Evolutionary conservation across 2,113 vertebrate genomes (phyloP), one percentile per base, ranked within the genome.

Genomic region (Siniperca chuatsi): DNA sequence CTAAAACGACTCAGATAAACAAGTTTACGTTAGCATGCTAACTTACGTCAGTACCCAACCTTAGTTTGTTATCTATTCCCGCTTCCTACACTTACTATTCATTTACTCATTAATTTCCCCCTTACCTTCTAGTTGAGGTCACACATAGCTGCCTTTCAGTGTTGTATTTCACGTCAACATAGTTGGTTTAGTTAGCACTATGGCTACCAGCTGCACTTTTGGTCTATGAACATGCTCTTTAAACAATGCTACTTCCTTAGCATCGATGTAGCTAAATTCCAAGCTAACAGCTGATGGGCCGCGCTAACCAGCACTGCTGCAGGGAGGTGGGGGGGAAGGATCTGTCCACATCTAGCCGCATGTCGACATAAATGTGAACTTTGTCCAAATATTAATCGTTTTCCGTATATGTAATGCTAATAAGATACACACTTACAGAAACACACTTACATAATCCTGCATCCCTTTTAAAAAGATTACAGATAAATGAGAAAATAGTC

Each of bases 221-320:
- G 25, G 4, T 75, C 60, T 84, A 82, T 20, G 58, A 21, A 62
- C 40, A 40, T 12, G 62, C 35, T 16, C 58, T 67, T 75, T 72
- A 79, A 86, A 88, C 69, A 81, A 8, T 62, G 78, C 79, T 85
- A 92, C 84, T 94, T 94, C 92, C 93, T 20, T 93, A 94, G 92
- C 93, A 85, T 87, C 20, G 11, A 13, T 16, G 81, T 75, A n/a
- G 85, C 87, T 83, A 83, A n/a, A 6, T 9, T 13, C 44, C 57
- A 64, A 58, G 81, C 89, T 83, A 88, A 62, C 73, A 75, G 42
- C 50, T 58, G 58, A 37, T 35, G 23, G 75, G 74, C 3, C 42
- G 67, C 1, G 76, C 42, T 29, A 57, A 25, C n/a, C 4, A 37
- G 42, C 18, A 55, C 23, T 67, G 78, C 20, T 23, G 29, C 68